Evolutionary conservation across 2,888 invertebrate genomes (phyloP).

Genomic region (Epicampocera succincta): DNA sequence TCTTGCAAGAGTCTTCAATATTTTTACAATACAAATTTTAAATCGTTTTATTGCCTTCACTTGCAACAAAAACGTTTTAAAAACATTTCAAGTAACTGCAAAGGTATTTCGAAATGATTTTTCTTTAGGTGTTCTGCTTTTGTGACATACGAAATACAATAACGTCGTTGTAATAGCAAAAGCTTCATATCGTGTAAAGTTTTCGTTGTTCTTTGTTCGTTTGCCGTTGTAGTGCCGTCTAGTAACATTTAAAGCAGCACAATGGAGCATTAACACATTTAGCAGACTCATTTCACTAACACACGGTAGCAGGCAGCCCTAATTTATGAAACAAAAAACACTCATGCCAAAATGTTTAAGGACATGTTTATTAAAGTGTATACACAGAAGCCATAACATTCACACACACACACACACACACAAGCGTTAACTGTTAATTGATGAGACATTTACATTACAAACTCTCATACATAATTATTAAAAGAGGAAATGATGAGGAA

Average conservation of each 20-base stretch:
- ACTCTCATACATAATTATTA: slow-evolving; percentile 39
- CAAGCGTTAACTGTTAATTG: slow-evolving; percentile 37
- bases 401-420: not conserved
- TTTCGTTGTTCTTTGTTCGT: slow-evolving; percentile 5
- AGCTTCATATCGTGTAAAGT: slow-evolving; percentile 1
- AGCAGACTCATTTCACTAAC: slow-evolving; percentile 39
- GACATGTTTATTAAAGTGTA: not conserved
- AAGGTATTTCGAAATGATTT: not conserved
- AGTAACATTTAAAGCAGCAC: slow-evolving; percentile 39
- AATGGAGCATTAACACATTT: slow-evolving; percentile 54
- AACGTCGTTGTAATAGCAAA: not conserved
- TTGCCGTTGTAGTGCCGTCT: not conserved
- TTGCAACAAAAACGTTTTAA: too few species aligned
- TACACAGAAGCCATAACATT: not conserved
- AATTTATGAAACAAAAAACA: slow-evolving; percentile 40
- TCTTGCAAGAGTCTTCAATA: too few species aligned
- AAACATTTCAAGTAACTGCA: too few species aligned
- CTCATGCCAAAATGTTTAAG: slow-evolving; percentile 15
- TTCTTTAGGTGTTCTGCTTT: too few species aligned
- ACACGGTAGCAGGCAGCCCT: slow-evolving; percentile 35
- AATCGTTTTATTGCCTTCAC: too few species aligned
- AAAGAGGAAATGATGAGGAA: slow-evolving; percentile 51
- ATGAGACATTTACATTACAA: slow-evolving; percentile 32
- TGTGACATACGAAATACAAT: not conserved
- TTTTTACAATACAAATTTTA: too few species aligned